Evolutionary conservation across 2,797 vertebrate species (phyloP), one percentile per base, ranked within the genome.

Genomic region (Oryzias sinensis): DNA sequence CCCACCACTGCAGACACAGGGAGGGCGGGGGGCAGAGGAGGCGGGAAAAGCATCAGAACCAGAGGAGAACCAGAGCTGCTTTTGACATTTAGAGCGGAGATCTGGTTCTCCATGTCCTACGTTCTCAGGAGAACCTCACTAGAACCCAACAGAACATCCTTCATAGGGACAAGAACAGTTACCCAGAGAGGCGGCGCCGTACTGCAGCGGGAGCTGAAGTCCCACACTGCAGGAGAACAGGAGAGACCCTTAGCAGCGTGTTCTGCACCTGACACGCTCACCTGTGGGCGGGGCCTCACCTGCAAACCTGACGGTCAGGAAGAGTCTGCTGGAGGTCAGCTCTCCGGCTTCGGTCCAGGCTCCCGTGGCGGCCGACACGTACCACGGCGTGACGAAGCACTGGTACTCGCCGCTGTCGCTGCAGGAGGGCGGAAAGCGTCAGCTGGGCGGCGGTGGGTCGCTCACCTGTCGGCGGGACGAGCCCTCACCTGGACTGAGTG

Each of bases 331-430:
- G 17, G 97, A 95, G 49, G 69, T 91, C 80, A 96, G 73, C 67
- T 94, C 91, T 0, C 72, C 84, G 18, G 93, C 92, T 63, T 87
- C 87, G 53, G 93, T 96, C 97, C 97, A 98, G 46, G 84, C 71
- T 0, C 93, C 93, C 0, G 91, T 92, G 0, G 93, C 84, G 7
- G 86, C 60, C 0, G 94, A 93, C n/a, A 88, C 88, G 65, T 95
- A 92, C 95, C 97, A 99, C 0, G 97, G 96, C 0, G 93, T 96
- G 70, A 93, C 94, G 0, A 80, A 14, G 7, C 97, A 99, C 70
- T 93, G 92, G 64, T 97, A 97, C 77, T 96, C 94, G 0, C 96
- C 95, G 0, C 93, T 93, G 85, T 98, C 95, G 0, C 92, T 93
- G 70, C 3, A 41, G 8, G 9, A 33, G 9, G 33, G 33, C 33